Evolutionary conservation across 1,140 invertebrate genomes (phyloP).

Genomic region (Bombus consobrinus): DNA sequence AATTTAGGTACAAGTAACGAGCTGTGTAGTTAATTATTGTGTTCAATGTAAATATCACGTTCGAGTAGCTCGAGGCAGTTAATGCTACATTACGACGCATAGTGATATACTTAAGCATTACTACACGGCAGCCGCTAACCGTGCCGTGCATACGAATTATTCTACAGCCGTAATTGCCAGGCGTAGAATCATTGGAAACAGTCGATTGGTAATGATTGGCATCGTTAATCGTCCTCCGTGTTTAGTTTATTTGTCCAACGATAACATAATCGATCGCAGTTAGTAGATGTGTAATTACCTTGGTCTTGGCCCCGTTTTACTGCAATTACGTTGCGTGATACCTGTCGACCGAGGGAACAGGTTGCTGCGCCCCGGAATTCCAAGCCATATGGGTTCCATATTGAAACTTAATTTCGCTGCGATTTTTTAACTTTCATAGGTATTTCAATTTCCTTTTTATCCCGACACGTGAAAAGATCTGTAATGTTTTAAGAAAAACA

Average conservation of each 20-base stretch:
- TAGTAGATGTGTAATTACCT: slow-evolving; percentile 45
- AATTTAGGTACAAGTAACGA: not conserved
- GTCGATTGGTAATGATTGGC: slow-evolving; percentile 22
- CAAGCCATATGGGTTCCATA: not conserved
- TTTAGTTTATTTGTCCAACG: slow-evolving; percentile 24
- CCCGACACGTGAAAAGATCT: too few species aligned
- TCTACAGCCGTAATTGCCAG: slow-evolving; percentile 6
- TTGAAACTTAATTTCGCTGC: too few species aligned
- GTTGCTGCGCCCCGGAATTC: slow-evolving; percentile 23
- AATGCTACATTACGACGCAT: not conserved
- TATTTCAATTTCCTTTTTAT: not conserved
- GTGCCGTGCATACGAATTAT: slow-evolving; percentile 4
- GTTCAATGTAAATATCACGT: not conserved
- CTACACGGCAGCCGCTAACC: not conserved
- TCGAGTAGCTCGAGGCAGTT: not conserved
- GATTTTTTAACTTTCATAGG: not conserved
- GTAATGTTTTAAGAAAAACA: too few species aligned
- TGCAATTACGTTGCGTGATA: slow-evolving; percentile 41
- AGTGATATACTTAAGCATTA: not conserved
- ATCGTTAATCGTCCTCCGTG: not conserved
- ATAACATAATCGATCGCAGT: slow-evolving; percentile 40
- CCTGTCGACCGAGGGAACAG: slow-evolving; percentile 30
- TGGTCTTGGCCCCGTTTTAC: slow-evolving; percentile 13
- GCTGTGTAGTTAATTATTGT: not conserved
- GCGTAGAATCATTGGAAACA: not conserved